Base-by-base conservation (phyloP, 2,888 invertebrate genomes). In the Stratiomys singularior region DNA sequence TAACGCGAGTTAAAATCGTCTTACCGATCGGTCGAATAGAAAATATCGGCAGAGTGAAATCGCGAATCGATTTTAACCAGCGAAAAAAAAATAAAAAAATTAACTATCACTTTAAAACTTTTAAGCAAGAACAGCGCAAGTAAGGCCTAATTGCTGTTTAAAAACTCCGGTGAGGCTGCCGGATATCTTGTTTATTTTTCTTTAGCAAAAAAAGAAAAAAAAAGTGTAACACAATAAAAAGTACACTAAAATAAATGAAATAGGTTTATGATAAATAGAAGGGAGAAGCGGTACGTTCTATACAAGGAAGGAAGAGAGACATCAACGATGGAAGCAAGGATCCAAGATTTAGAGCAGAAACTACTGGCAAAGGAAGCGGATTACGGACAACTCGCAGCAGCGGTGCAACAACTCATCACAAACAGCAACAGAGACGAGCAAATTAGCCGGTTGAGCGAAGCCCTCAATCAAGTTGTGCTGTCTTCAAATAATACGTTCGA, bases 51-150 rank as follows among this genome's bases (percentile, higher is more conserved):
- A 60, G 23, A 52, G 52, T 52, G 52, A 52, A 60, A 60, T 9
- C 60, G 23, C 60, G 60, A 60, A 23, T n/a, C n/a, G n/a, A n/a
- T n/a, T n/a, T n/a, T n/a, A n/a, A n/a, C n/a, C n/a, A 7, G 23
- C 7, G 60, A 23, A 15, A 60, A 23, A 60, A 23, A 21, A 21
- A 23, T 21, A 21, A 25, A 60, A 7, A 23, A 37, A 37, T 23
- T 0, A 60, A 0, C 15, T 60, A 60, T 7, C 56, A 60, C 23
- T 18, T 25, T 60, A 23, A 60, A 60, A 0, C 23, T 23, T 60
- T 60, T 7, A 23, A 60, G 60, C 25, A 60, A 60, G 60, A 60
- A 60, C 60, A 60, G 25, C 60, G 60, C 60, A 60, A 1, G 60
- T 60, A 60, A 60, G 60, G 60, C 60, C 23, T 60, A 4, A 25